Evolutionary conservation across 2,797 vertebrate genomes (phyloP), one percentile per base, ranked within the genome.

Genomic region (Epinephelus coioides): DNA sequence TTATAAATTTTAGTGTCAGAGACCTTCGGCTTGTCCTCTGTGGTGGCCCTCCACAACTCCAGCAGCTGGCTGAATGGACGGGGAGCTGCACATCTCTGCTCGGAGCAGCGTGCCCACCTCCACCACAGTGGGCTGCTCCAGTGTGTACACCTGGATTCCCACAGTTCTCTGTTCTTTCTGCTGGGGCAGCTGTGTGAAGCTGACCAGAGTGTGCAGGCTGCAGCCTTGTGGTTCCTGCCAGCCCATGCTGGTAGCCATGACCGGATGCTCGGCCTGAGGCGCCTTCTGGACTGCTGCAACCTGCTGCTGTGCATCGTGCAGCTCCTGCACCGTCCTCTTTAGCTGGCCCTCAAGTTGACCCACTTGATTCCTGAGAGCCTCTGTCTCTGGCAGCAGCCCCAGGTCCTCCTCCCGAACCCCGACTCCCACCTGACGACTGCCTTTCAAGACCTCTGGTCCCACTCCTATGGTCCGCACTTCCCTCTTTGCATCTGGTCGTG

Each of bases 391-490:
- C 17, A 91, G 82, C 63, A 97, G 64, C 2, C 96, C 96, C 86
- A 98, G 87, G 87, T 98, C 97, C 81, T 94, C 92, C 73, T 98
- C 97, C 13, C 81, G 89, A 67, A 98, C 97, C 60, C 94, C 95
- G 5, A 97, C 96, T 21, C 96, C 96, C 51, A 97, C 94, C 7
- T 96, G 92, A 69, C 81, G 62, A 69, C 82, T 91, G 34, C 60
- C 40, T 50, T 19, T 83, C 3, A 59, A 78, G 4, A 70, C 79
- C 46, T 96, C 95, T 0, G 95, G 88, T 56, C 95, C 96, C 47
- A 95, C 95, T 18, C 88, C 94, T 0, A 96, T 49, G 0, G 94
- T 96, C 44, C 94, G 94, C 59, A 96, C 90, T 79, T 96, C 95
- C 73, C 91, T 90, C 64, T 88, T 92, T 21, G 73, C 87, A 8